Conservation (phyloP, 2,113 vertebrate species). For the Hyperopisus bebe region DNA sequence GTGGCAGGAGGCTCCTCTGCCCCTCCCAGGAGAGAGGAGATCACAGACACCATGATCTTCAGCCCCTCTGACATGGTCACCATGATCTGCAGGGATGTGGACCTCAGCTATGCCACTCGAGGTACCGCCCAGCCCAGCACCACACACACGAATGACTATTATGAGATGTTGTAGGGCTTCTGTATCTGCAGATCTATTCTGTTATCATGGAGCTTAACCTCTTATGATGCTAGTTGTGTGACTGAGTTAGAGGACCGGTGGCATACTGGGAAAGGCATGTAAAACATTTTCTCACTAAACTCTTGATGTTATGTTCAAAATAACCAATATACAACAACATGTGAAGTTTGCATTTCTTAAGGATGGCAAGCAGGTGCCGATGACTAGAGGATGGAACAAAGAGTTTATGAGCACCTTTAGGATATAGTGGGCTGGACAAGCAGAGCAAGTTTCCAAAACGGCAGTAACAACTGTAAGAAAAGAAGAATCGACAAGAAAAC, state of each 20-base stretch:
- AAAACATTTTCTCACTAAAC: neutral
- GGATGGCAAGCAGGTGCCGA: neutral
- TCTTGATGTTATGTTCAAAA: neutral
- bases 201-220: neutral
- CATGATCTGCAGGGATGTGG: constrained; percentile 81
- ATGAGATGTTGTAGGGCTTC: neutral
- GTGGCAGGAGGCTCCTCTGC: constrained; percentile 37
- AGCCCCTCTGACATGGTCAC: constrained; percentile 76
- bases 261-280: neutral
- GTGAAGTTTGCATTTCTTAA: neutral
- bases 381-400: neutral
- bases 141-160: neutral
- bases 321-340: neutral
- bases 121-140: constrained; percentile 51
- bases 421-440: neutral
- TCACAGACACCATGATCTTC: constrained; percentile 88
- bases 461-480: neutral
- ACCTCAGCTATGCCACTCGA: constrained; percentile 84
- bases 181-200: neutral
- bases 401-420: neutral
- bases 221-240: neutral
- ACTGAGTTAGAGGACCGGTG: neutral
- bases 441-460: neutral
- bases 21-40: constrained; percentile 76
- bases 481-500: neutral